Base-by-base conservation (phyloP, 2,888 invertebrate genomes). In the Fragum whitleyi region DNA sequence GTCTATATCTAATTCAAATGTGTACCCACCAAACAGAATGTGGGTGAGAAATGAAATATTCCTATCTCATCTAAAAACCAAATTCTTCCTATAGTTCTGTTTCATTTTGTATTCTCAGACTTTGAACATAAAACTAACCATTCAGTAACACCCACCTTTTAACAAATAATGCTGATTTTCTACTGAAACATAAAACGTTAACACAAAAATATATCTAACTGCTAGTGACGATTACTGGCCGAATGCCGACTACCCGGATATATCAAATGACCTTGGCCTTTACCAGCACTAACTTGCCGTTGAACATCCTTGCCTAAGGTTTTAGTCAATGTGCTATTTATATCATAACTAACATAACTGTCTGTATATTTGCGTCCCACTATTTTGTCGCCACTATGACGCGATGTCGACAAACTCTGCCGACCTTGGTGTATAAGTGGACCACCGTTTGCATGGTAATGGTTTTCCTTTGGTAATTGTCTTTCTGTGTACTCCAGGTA, bases 261-360 rank as follows among this genome's bases (percentile, higher is more conserved):
- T 61, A 73, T 68, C 32, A 68, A 59, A 51, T 78, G 78, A 51
- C 74, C 55, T 61, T 65, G 73, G 19, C 73, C 53, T 65, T 65
- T 65, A 16, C 16, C 62, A 23, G n/a, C 36, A 16, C 19, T 21
- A 1, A 36, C 47, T 42, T 73, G 65, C 7, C 26, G 59, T n/a
- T 42, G 59, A 69, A 77, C 29, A 26, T 82, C 82, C 39, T 61
- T 76, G 19, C 78, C 79, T 28, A 82, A 69, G 53, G 82, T 79
- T 57, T 73, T 70, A 32, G 82, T 82, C 65, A 82, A 69, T 11
- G 82, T 59, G 62, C 78, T 79, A 62, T 82, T 82, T 53, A 82
- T 82, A 76, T 82, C 82, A 65, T 82, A 82, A 57, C 78, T 82
- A 28, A 82, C 82, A 39, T 82, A 82, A 74, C 82, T 82, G 53